Base-by-base conservation (phyloP, 1,140 invertebrate genomes). In the Tachypleus tridentatus region DNA sequence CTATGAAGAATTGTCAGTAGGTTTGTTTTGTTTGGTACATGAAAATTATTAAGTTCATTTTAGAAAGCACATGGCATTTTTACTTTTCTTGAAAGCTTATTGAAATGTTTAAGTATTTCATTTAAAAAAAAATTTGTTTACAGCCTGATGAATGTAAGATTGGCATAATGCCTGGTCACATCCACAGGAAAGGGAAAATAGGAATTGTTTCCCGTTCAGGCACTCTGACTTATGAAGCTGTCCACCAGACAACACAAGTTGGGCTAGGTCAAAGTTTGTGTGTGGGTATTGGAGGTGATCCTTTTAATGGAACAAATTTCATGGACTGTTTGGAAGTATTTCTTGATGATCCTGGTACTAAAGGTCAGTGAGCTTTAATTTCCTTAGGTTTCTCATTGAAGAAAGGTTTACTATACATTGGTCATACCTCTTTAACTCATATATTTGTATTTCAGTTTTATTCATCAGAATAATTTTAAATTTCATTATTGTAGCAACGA, bases 241-340 rank as follows among this genome's bases (percentile, higher is more conserved):
- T 97, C 61, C 91, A 97, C 78, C 94, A 98, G 79, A 98, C 95
- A 49, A 97, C 93, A 50, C 80, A 87, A 73, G 86, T 89, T 70
- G 96, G 97, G 64, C 80, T 99, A 29, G 97, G 97, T 8, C 97
- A 99, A 80, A 95, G 96, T 3, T 80, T 99, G 3, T 99, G 97
- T 78, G 85, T 99, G 60, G 97, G 97, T 67, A 99, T 99, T 78
- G 97, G 97, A 70, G 97, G 97, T 68, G 97, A 99, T 86, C 97
- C 97, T 8, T 99, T 99, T 81, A 99, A 99, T 76, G 97, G 97
- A 62, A 99, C 97, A 53, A 94, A 99, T 76, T 99, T 99, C 76
- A 97, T 99, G 74, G 97, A 99, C 76, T 99, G 97, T 76, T 80
- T 99, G 56, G 94, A 98, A 76, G 89, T 98, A 51, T 99, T 99